Evolutionary conservation across 2,888 invertebrate genomes (phyloP).

Genomic region (Eristalis pertinax): DNA sequence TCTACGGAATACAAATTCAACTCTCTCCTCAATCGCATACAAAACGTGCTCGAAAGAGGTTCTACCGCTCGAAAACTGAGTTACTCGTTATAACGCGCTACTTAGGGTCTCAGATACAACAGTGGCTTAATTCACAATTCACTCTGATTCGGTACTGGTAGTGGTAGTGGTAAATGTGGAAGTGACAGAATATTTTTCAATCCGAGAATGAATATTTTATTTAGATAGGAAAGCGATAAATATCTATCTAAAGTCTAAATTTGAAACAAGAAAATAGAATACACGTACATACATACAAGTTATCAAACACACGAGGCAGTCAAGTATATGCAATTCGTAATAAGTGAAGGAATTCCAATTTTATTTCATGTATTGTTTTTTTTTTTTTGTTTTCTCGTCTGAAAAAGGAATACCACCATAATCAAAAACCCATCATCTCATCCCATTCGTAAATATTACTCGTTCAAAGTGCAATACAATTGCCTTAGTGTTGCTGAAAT

Average conservation of each 20-base stretch:
- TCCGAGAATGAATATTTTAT: constrained; percentile 15
- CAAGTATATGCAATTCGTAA: background rate
- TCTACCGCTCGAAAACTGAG: constrained; percentile 11
- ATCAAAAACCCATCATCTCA: constrained; percentile 24
- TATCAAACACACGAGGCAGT: background rate
- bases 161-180: constrained; percentile 24
- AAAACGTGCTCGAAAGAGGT: constrained; percentile 64
- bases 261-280: constrained; percentile 19
- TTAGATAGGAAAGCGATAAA: background rate
- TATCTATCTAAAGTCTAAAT: background rate
- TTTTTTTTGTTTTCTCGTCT: background rate
- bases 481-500: background rate
- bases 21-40: constrained; percentile 62
- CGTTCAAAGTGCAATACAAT: background rate
- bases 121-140: constrained; percentile 46
- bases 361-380: constrained; percentile 5
- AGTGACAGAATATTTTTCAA: constrained; percentile 18
- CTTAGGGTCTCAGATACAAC: constrained; percentile 48
- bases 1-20: constrained; percentile 40
- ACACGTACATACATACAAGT: background rate
- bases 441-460: constrained; percentile 37
- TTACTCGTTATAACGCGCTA: constrained; percentile 13
- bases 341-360: constrained; percentile 1
- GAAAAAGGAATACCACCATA: constrained; percentile 15
- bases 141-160: constrained; percentile 3